Conservation (phyloP, 2,797 vertebrate genomes). For the Chanos chanos region DNA sequence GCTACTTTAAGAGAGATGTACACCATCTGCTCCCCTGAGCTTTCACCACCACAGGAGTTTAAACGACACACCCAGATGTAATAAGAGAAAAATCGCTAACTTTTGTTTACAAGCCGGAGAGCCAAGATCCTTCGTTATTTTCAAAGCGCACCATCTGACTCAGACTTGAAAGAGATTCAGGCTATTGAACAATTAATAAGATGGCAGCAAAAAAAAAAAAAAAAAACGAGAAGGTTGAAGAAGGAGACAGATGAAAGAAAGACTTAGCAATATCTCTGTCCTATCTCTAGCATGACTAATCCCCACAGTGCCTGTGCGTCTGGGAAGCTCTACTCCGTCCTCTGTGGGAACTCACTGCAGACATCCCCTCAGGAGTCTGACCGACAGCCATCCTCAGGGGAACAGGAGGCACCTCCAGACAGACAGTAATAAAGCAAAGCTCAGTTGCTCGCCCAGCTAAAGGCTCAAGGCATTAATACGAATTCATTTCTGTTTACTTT, state of each 20-base stretch:
- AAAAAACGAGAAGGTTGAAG: constrained; percentile 47
- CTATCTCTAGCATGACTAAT: constrained; percentile 71
- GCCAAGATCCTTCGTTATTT: constrained; percentile 55
- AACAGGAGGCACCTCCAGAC: constrained; percentile 12
- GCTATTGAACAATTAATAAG: constrained; percentile 61
- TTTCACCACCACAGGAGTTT: constrained; percentile 25
- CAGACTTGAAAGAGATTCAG: constrained; percentile 57
- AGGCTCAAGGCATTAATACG: constrained; percentile 25
- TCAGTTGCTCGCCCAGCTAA: constrained; percentile 23
- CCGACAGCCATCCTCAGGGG: constrained; percentile 38
- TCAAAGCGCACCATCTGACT: constrained; percentile 57
- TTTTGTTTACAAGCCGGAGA: constrained; percentile 43
- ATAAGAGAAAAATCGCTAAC: constrained; percentile 22
- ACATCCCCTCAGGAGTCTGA: too few species aligned
- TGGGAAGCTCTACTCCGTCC: constrained; percentile 44
- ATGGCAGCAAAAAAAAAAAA: neutral
- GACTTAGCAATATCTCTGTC: constrained; percentile 60
- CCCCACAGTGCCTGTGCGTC: constrained; percentile 28
- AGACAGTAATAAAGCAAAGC: constrained; percentile 33
- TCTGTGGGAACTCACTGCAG: too few species aligned
- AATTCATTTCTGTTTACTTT: constrained; percentile 3
- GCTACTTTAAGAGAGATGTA: constrained; percentile 25
- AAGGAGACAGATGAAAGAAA: constrained; percentile 57
- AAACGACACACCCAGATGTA: constrained; percentile 46
- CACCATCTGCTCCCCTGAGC: constrained; percentile 41